Base-by-base conservation (phyloP, 2,113 vertebrate genomes). In the Platysteira castanea region DNA sequence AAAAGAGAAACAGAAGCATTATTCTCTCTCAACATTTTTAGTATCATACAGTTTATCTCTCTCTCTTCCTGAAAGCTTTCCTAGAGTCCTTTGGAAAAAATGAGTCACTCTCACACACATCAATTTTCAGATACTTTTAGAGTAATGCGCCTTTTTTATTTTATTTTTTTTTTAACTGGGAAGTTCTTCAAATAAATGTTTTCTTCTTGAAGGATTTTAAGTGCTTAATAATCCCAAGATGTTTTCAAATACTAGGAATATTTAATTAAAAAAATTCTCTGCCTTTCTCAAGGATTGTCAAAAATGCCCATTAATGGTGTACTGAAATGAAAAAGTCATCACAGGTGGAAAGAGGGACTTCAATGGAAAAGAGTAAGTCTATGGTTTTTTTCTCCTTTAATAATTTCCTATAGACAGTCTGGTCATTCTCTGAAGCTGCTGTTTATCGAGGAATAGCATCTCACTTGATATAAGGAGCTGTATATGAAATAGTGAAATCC, bases 121-220 rank as follows among this genome's bases (percentile, higher is more conserved):
- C 26, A 52, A 11, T 15, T 87, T 95, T 75, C 47, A 82, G 22
- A 54, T 41, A 37, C 12, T 63, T 84, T 84, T 27, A 78, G 75
- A 89, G 81, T 57, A 85, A 81, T 26, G 2, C 30, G 7, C 0
- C 1, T 23, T 42, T 64, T 18, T 5, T 6, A 7, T 20, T 16
- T 22, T 26, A n/a, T n/a, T n/a, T n/a, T n/a, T n/a, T 35, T 39
- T 59, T 24, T 11, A 15, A 10, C 3, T 37, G 3, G 1, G 4
- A 35, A 54, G 11, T 22, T 70, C 5, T 75, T 80, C 19, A 56
- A 83, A 83, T 44, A 56, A 42, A 56, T 61, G 2, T 35, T 86
- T 96, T 65, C 7, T 33, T 3, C 23, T 57, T 65, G 11, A 76
- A 49, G 7, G 7, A 53, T 89, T 90, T 81, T 18, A 81, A 83